Base-by-base conservation (phyloP, 2,797 vertebrate genomes). In the Melopsittacus undulatus region DNA sequence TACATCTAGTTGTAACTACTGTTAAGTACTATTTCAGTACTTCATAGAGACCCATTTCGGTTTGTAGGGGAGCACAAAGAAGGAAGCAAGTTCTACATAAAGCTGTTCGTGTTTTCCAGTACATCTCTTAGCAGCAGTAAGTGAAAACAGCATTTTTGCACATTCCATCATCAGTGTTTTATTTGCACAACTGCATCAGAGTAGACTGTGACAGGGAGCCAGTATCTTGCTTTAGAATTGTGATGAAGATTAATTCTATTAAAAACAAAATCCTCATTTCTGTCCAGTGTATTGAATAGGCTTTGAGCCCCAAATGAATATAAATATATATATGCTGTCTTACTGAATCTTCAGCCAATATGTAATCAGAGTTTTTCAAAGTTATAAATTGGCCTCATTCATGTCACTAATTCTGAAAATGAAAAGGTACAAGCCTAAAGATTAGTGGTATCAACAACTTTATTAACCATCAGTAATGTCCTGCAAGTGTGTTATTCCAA, bases 61-160 rank as follows among this genome's bases (percentile, higher is more conserved):
- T 57, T 79, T 92, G 40, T 56, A 73, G 72, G 54, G 67, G 49
- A 90, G 43, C 29, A 57, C 22, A 76, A 77, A 91, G 67, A 62
- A 88, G 70, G 73, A 90, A 88, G 69, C 40, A 64, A 51, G 79
- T 80, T 92, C 30, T 10, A 8, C 83, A 78, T 91, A 86, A 95
- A 83, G 76, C 61, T 63, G 73, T 67, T 74, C 54, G 43, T 59
- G 51, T 85, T 83, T 92, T 96, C 80, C 46, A 29, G 83, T 54
- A 67, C 67, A 62, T 73, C 45, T 87, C 23, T 10, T 82, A 83
- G 42, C 54, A 93, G 89, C n/a, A 24, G 89, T 63, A 83, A 89
- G 92, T 93, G 43, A 67, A 38, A 34, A 21, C 17, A 81, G 27
- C 23, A 20, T 69, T 89, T 78, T 52, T 80, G 59, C 69, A 26